Evolutionary conservation across 2,888 invertebrate species (phyloP).

Genomic region (Melipona beecheii): DNA sequence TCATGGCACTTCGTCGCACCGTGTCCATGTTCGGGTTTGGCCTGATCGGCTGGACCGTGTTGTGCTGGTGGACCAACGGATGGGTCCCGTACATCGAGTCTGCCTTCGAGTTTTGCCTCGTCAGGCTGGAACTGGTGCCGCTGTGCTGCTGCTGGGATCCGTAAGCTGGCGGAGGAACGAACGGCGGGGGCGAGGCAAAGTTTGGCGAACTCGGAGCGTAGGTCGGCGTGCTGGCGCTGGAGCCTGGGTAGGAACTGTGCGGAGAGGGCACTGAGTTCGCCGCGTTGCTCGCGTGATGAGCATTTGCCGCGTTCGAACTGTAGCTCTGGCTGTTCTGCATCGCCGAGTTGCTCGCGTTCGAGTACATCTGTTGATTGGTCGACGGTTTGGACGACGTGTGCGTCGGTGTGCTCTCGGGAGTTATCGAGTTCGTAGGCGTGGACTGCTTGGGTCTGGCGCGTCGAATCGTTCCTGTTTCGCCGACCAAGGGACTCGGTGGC

Average conservation of each 20-base stretch:
- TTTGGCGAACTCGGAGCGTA: constrained; percentile 77
- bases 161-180: constrained; percentile 78
- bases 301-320: constrained; percentile 45
- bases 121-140: constrained; percentile 68
- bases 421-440: constrained; percentile 82
- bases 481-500: constrained; percentile 87
- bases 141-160: constrained; percentile 73
- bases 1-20: constrained; percentile 80
- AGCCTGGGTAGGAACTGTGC: constrained; percentile 79
- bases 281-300: constrained; percentile 64
- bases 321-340: constrained; percentile 75
- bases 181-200: constrained; percentile 73
- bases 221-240: constrained; percentile 79
- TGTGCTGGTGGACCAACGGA: constrained; percentile 57
- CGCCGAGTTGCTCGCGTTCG: constrained; percentile 73
- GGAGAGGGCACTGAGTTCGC: constrained; percentile 75
- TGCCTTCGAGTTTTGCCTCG: constrained; percentile 77
- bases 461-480: constrained; percentile 84
- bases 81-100: constrained; percentile 76
- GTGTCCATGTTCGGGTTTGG: constrained; percentile 81
- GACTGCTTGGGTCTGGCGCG: constrained; percentile 83
- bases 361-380: constrained; percentile 72
- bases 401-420: constrained; percentile 84
- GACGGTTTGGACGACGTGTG: constrained; percentile 82
- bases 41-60: constrained; percentile 73